Conservation (phyloP, 2,113 vertebrate species). For the Melanostigma gelatinosum region DNA sequence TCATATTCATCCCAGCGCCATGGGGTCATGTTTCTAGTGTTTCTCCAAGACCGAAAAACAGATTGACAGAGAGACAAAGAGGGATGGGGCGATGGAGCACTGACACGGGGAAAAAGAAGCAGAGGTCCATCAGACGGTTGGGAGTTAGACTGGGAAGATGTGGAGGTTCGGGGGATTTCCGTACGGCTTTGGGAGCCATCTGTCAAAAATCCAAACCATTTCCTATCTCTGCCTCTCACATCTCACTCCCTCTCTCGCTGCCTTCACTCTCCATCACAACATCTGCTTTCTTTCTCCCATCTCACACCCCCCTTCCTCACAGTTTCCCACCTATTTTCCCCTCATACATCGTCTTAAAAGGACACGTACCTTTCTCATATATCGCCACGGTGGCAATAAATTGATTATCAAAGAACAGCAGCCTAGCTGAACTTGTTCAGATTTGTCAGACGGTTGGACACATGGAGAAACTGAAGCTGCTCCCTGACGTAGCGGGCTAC, state of each 20-base stretch:
- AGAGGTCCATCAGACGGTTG: slow-evolving; percentile 34
- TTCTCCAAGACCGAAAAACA: slow-evolving; percentile 38
- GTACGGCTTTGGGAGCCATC: slow-evolving; percentile 69
- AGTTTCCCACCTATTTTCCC: slow-evolving; percentile 28
- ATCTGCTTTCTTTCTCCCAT: slow-evolving; percentile 70
- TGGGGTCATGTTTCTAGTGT: slow-evolving; percentile 33
- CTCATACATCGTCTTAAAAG: not conserved
- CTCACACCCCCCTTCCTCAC: slow-evolving; percentile 27
- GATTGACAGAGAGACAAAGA: slow-evolving; percentile 19
- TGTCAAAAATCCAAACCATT: slow-evolving; percentile 82
- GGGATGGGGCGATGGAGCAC: slow-evolving; percentile 1
- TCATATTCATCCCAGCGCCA: slow-evolving; percentile 39
- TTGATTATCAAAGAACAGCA: slow-evolving; percentile 19
- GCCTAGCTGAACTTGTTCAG: slow-evolving; percentile 5
- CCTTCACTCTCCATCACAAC: slow-evolving; percentile 51
- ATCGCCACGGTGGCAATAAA: not conserved
- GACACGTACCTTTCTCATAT: not conserved
- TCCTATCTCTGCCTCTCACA: slow-evolving; percentile 66
- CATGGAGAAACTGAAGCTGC: slow-evolving; percentile 41
- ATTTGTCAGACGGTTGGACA: slow-evolving; percentile 11
- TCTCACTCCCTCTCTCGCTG: not conserved
- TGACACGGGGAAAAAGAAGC: slow-evolving; percentile 17
- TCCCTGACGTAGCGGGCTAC: slow-evolving; percentile 34
- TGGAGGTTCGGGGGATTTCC: slow-evolving; percentile 75
- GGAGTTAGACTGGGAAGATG: slow-evolving; percentile 39